A percentile compares a stretch with the other conserved stretches of the same genome.
These are phyloP conservation scores for Invenusta paracnida DNA, from an alignment of 2,888 invertebrate species.

Conservation along the genomic window DNA sequence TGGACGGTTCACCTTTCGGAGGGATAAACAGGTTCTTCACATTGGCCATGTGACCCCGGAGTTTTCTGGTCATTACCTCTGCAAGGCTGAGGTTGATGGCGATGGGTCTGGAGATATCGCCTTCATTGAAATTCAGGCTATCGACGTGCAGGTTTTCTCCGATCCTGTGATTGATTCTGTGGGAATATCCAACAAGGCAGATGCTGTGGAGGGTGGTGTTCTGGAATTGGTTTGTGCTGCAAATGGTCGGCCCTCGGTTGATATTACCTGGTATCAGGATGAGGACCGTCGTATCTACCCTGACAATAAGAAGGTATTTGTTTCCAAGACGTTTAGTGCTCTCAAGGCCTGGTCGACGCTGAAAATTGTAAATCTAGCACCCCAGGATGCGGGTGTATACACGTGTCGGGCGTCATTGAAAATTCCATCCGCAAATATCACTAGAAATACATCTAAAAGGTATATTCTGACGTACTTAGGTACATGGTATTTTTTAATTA, in stretches of 20 bases:
- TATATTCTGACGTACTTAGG: background rate
- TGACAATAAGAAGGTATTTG: conserved; percentile 14
- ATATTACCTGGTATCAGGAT: conserved; percentile 30
- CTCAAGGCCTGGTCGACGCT: conserved; percentile 22
- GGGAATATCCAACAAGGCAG: background rate
- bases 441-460: background rate
- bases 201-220: conserved; percentile 3
- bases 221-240: conserved; percentile 28
- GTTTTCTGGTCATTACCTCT: conserved; percentile 20
- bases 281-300: background rate
- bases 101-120: background rate
- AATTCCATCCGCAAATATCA: background rate
- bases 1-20: conserved; percentile 18
- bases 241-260: conserved; percentile 16
- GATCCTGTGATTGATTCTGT: background rate
- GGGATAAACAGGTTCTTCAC: conserved; percentile 20
- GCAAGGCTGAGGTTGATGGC: conserved; percentile 35
- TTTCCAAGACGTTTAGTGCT: conserved; percentile 20
- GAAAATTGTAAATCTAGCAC: conserved; percentile 6
- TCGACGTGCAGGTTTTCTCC: conserved; percentile 8
- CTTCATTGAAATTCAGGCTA: conserved; percentile 33
- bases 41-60: background rate
- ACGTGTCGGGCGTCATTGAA: background rate
- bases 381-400: conserved; percentile 28
- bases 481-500: too few relatives aligned